These are phyloP conservation scores for Alauda arvensis DNA, from an alignment of 2,797 vertebrate species.

Conservation along the genomic window DNA sequence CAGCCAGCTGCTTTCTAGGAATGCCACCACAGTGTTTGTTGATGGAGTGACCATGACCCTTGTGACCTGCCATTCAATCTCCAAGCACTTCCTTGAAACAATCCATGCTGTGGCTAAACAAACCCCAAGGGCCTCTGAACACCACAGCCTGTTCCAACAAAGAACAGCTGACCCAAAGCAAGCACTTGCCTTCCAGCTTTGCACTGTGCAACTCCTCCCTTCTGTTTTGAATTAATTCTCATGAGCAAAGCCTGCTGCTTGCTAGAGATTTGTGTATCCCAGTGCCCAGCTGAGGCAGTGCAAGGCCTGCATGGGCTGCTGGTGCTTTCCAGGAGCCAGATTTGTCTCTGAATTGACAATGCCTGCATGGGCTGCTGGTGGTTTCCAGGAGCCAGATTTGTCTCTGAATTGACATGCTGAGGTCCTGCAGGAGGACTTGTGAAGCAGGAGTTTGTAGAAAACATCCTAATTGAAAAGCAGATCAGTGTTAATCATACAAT, in stretches of 20 bases:
- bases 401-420: background rate
- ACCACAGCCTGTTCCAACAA: background rate
- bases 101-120: background rate
- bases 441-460: slow-evolving; percentile 18
- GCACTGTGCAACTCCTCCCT: background rate
- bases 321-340: background rate
- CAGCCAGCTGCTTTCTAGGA: background rate
- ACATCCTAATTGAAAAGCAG: slow-evolving; percentile 3
- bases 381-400: background rate
- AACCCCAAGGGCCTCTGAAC: background rate
- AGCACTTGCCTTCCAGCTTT: background rate
- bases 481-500: background rate
- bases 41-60: background rate
- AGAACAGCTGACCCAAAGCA: background rate
- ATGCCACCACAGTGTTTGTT: background rate
- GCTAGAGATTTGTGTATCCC: background rate
- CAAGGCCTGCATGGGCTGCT: background rate
- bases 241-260: background rate
- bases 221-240: background rate
- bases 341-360: background rate
- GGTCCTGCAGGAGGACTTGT: background rate
- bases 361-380: background rate
- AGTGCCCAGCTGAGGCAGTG: background rate
- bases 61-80: background rate
- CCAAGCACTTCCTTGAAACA: background rate